Base-by-base conservation (phyloP, 2,888 invertebrate genomes). In the Apamea crenata region DNA sequence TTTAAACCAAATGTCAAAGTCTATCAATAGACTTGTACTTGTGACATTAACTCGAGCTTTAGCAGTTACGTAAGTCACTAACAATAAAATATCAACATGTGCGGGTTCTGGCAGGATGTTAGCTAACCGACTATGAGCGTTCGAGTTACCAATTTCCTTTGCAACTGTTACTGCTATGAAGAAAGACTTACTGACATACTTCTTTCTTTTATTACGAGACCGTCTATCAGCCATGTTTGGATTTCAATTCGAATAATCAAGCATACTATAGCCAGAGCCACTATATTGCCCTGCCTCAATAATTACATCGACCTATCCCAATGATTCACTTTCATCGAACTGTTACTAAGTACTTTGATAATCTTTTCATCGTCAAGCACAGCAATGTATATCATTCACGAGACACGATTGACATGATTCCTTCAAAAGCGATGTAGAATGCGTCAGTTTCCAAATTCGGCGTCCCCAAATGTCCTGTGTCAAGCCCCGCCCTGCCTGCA, bases 381-480 rank as follows among this genome's bases (percentile, higher is more conserved):
- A 71, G 67, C 53, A 56, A 61, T 69, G 47, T 18, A 40, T 40
- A 25, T 61, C 8, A 6, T 47, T 21, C 56, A 32, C n/a, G 1
- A 56, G 21, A 32, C 0, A 53, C 50, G 3, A 29, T 40, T 56
- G 21, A 32, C 0, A 53, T 59, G 3, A 29, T 40, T 56, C 14
- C 1, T 36, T 59, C 14, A 32, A 7, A 36, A 68, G 21, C 10
- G 36, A 59, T 29, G 1, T 44, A 63, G n/a, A 29, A 32, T 4
- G 25, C 18, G 12, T 56, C 65, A n/a, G 29, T 78, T 71, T 70
- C 50, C 59, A 82, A 88, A 87, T 70, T 83, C 87, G 86, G 82
- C 81, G 89, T 91, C 83, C 76, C 67, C 44, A 68, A 89, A 78
- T 32, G 84, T 89, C 85, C 89, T 93, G 88, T 89, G 72, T 88